These are phyloP conservation scores for Nanorana parkeri DNA, from an alignment of 2,113 vertebrate species.

Conservation along the genomic window DNA sequence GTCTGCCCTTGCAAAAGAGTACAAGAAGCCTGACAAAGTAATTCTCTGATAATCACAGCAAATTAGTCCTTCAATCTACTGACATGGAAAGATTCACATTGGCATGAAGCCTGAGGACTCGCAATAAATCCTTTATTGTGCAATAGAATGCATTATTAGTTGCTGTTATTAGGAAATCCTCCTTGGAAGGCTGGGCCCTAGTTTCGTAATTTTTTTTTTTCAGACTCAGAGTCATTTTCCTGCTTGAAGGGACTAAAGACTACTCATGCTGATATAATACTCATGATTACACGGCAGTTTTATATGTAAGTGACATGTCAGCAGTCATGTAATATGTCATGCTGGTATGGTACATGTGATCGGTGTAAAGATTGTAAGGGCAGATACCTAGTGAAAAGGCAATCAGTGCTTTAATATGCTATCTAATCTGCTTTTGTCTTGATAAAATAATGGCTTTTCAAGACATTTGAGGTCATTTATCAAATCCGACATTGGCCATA, in stretches of 20 bases:
- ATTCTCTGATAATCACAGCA: conserved; percentile 71
- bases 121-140: conserved; percentile 63
- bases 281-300: background rate
- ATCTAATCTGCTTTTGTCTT: conserved; percentile 13
- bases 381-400: background rate
- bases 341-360: conserved; percentile 2
- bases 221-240: conserved; percentile 3
- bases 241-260: background rate
- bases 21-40: conserved; percentile 70
- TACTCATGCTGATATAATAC: background rate
- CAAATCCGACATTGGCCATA: conserved; percentile 5
- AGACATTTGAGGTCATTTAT: conserved; percentile 20
- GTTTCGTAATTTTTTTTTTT: conserved; percentile 41
- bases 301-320: conserved; percentile 36
- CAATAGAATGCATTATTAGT: conserved; percentile 62
- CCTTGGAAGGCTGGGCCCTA: conserved; percentile 44
- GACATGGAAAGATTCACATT: conserved; percentile 71
- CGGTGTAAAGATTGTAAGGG: background rate
- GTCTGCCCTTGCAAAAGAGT: conserved; percentile 68
- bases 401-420: conserved; percentile 14
- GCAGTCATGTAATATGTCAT: background rate
- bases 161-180: conserved; percentile 54
- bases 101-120: conserved; percentile 65
- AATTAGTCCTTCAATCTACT: conserved; percentile 70
- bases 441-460: conserved; percentile 24